Percentiles rank a stretch among this genome's conserved stretches.
Conservation (phyloP, 2,888 invertebrate species). For the Piscicola geometra region DNA sequence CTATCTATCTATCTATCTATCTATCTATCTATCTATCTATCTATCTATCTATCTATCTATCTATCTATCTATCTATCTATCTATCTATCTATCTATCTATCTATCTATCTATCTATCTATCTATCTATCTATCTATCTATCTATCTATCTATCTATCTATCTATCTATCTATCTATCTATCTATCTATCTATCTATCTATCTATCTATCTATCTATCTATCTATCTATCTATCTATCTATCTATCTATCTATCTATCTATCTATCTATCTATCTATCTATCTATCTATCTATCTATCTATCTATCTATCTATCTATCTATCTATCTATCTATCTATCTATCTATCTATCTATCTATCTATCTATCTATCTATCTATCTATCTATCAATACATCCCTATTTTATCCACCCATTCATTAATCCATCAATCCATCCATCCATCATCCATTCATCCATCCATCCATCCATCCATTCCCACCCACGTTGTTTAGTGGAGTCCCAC, state of each 20-base stretch:
- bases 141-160: no score
- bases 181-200: no score
- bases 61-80: neutral
- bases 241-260: no score
- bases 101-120: neutral
- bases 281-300: no score
- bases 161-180: no score
- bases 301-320: no score
- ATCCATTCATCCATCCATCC: neutral
- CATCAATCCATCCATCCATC: neutral
- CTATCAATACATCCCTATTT: neutral
- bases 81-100: neutral
- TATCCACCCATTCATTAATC: no score
- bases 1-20: neutral
- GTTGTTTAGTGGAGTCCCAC: conserved; percentile 88
- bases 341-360: neutral
- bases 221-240: no score
- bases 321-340: no score
- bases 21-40: neutral
- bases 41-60: neutral
- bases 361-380: neutral
- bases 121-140: neutral
- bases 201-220: no score
- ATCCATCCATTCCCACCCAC: conserved; percentile 62
- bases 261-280: no score